phyloP scores from a whole-genome alignment of 1,140 invertebrate genomes.

The Epicauta chinensis region DNA sequence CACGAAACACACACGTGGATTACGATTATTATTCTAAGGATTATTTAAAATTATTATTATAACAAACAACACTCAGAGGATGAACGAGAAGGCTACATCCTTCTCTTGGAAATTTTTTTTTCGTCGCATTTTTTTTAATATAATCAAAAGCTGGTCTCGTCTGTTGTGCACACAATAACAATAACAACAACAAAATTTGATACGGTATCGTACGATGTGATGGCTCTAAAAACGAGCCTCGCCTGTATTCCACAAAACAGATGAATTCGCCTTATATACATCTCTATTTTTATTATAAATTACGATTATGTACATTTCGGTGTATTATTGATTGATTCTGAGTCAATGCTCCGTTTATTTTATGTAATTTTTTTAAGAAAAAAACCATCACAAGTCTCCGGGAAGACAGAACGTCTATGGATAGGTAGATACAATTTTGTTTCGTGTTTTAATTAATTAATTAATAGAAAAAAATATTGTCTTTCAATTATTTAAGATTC shows the following conservation, averaged over 20 bases:
- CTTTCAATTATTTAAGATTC: constrained; percentile 10
- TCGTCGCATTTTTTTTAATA: constrained; percentile 8
- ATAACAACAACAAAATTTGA: no score
- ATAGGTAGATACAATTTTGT: no score
- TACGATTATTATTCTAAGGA: no score
- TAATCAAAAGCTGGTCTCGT: constrained; percentile 18
- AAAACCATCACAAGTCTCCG: constrained; percentile 34
- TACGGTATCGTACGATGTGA: constrained; percentile 3
- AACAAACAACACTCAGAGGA: constrained; percentile 33
- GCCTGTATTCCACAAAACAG: not conserved
- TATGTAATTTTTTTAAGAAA: constrained; percentile 17
- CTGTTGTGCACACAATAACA: constrained; percentile 4
- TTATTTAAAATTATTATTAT: constrained; percentile 10
- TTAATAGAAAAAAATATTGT: constrained; percentile 16
- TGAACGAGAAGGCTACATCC: constrained; percentile 34
- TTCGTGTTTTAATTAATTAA: constrained; percentile 7
- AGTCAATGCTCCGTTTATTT: constrained; percentile 21
- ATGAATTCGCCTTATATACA: no score
- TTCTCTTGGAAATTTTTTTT: constrained; percentile 24
- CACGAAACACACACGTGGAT: constrained; percentile 13
- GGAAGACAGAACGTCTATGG: constrained; percentile 24
- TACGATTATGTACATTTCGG: constrained; percentile 12
- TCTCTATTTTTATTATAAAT: no score
- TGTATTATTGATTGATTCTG: not conserved
- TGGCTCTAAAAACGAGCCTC: constrained; percentile 10